Percentiles rank a stretch among this genome's conserved stretches.
These are phyloP conservation scores for Lerema accius DNA, from an alignment of 1,140 invertebrate genomes.

Conservation along the genomic window DNA sequence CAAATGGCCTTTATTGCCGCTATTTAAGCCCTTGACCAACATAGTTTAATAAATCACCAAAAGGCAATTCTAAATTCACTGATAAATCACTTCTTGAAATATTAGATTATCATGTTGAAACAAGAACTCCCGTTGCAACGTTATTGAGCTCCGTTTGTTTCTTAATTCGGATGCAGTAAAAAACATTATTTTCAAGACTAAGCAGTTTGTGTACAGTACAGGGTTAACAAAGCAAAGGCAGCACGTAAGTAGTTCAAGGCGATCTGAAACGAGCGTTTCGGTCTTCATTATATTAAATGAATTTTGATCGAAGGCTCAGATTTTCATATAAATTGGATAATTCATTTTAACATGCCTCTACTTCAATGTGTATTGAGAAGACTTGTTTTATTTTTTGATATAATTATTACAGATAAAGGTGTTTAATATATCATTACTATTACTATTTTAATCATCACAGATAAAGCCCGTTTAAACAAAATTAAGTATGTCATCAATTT, in stretches of 20 bases:
- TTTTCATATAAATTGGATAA: background rate
- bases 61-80: background rate
- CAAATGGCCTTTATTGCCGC: too few species aligned
- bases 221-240: constrained; percentile 41
- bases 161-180: constrained; percentile 19
- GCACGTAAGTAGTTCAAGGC: constrained; percentile 52
- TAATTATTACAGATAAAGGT: too few species aligned
- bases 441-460: too few species aligned
- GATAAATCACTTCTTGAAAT: background rate
- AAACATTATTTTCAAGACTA: constrained; percentile 19
- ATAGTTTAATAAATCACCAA: too few species aligned
- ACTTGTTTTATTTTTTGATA: too few species aligned
- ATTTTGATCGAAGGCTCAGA: constrained; percentile 6
- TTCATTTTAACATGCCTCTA: background rate
- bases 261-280: constrained; percentile 33
- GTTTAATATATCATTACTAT: too few species aligned
- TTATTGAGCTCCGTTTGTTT: constrained; percentile 27
- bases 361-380: too few species aligned
- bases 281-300: constrained; percentile 25
- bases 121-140: constrained; percentile 17
- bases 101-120: constrained; percentile 7
- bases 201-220: constrained; percentile 28
- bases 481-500: too few species aligned
- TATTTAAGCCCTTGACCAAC: constrained; percentile 27
- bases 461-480: too few species aligned